A percentile compares a stretch with the other conserved stretches of the same genome.
Evolutionary conservation across 2,113 vertebrate species (phyloP).

Genomic region (Ursus arctos): DNA sequence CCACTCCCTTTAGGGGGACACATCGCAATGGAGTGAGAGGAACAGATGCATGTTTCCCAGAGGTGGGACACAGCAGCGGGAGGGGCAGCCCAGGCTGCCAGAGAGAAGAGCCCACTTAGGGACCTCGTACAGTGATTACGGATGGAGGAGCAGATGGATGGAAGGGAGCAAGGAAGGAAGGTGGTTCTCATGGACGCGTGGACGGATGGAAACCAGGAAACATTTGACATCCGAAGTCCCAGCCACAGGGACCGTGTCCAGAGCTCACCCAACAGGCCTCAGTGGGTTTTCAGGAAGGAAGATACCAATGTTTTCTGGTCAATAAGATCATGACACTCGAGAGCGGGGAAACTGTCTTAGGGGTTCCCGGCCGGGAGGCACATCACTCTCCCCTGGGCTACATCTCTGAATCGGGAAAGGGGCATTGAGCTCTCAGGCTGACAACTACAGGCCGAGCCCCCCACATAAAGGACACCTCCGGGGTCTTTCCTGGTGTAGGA

Average conservation of each 20-base stretch:
- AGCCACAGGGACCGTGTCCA: rapidly evolving
- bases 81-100: too few species aligned
- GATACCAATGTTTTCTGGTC: not conserved
- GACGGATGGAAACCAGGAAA: not conserved
- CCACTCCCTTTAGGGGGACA: not conserved
- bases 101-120: not conserved
- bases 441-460: not conserved
- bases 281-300: not conserved
- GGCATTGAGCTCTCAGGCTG: not conserved
- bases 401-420: not conserved
- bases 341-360: too few species aligned
- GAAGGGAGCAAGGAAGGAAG: rapidly evolving
- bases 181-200: not conserved
- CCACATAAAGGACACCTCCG: too few species aligned
- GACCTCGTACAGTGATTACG: rapidly evolving
- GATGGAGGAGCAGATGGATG: rapidly evolving
- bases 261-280: not conserved
- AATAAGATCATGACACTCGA: rapidly evolving
- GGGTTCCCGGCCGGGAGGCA: not conserved
- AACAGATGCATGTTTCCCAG: not conserved
- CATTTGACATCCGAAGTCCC: not conserved
- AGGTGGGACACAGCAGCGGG: rapidly evolving
- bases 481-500: not conserved
- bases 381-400: rapidly evolving
- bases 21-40: not conserved